phyloP scores from a whole-genome alignment of 92 coral and sea anemone genomes.

The Metridium senile region DNA sequence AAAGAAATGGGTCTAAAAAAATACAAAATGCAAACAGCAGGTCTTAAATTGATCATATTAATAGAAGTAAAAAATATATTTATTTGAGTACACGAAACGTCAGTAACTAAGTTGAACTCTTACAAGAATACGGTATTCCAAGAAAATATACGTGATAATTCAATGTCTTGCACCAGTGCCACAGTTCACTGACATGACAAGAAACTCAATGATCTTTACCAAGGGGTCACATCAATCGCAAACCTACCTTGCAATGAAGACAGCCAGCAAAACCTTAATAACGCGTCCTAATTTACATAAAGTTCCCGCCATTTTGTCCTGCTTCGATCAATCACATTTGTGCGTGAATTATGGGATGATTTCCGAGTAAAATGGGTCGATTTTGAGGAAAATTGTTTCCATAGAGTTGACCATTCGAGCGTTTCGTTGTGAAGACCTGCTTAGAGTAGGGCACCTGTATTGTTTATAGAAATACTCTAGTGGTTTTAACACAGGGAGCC shows the following conservation, averaged over 20 bases:
- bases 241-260: neutral
- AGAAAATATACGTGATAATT: neutral
- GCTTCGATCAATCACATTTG: neutral
- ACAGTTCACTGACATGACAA: neutral
- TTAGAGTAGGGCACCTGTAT: neutral
- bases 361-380: no score
- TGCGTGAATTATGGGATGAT: no score
- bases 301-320: neutral
- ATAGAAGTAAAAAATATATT: no score
- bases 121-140: neutral
- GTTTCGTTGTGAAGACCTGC: neutral
- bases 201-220: neutral
- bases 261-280: neutral
- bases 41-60: no score
- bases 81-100: no score
- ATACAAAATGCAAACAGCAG: no score
- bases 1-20: no score
- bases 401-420: neutral
- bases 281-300: neutral
- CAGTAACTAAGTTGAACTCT: neutral
- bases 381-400: no score
- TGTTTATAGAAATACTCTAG: neutral
- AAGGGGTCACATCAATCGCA: neutral
- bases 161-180: neutral
- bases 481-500: neutral